Conservation (phyloP, 1,140 invertebrate genomes). For the Nephila pilipes region DNA sequence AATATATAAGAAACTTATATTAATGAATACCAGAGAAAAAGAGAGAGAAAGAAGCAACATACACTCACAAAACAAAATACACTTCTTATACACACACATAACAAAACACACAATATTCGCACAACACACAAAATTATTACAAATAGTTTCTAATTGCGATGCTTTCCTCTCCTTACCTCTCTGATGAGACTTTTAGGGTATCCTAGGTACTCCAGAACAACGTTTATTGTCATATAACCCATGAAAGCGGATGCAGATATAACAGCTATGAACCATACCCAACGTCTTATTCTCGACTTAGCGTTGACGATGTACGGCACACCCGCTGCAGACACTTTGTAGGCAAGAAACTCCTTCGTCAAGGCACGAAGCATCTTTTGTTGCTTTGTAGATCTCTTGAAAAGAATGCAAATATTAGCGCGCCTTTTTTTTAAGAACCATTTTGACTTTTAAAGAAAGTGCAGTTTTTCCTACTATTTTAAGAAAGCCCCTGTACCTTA, state of each 20-base stretch:
- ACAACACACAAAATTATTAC: too few species aligned
- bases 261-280: slow-evolving; percentile 39
- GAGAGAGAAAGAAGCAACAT: too few species aligned
- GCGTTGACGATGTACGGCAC: slow-evolving; percentile 59
- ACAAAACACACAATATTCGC: too few species aligned
- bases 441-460: too few species aligned
- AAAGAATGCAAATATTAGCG: background rate
- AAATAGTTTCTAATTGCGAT: too few species aligned
- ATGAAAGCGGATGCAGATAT: slow-evolving; percentile 47
- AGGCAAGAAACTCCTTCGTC: slow-evolving; percentile 45
- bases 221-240: slow-evolving; percentile 74
- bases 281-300: background rate
- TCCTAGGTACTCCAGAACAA: slow-evolving; percentile 40
- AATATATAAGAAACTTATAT: too few species aligned
- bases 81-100: too few species aligned
- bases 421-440: too few species aligned
- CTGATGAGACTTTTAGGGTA: slow-evolving; percentile 68
- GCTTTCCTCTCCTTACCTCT: slow-evolving; percentile 45
- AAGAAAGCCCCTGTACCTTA: too few species aligned
- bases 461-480: too few species aligned
- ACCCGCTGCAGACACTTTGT: slow-evolving; percentile 60
- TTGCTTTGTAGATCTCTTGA: background rate
- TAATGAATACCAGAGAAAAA: too few species aligned
- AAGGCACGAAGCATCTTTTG: background rate
- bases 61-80: too few species aligned